These are phyloP conservation scores for Sisyra terminalis DNA, from an alignment of 2,888 invertebrate genomes.

Conservation along the genomic window DNA sequence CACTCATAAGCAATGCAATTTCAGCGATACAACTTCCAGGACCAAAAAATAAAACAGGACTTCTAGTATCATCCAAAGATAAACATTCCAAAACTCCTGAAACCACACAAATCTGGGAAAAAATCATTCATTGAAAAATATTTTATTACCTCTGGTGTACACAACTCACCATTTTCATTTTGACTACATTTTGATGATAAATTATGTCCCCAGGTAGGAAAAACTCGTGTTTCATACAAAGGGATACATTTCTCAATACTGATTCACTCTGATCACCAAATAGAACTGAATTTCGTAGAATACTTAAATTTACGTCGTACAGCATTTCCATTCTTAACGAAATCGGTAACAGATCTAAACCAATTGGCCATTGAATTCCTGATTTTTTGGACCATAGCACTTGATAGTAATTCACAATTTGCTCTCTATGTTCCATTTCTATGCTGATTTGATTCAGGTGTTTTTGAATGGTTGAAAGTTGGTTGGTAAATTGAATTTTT, in stretches of 20 bases:
- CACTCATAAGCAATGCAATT: conserved; percentile 30
- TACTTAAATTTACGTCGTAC: conserved; percentile 33
- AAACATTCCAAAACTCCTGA: conserved; percentile 32
- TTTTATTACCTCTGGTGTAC: conserved; percentile 1
- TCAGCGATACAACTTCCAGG: conserved; percentile 36
- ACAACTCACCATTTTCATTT: conserved; percentile 31
- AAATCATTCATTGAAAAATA: too few species aligned
- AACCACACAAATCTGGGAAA: conserved; percentile 29
- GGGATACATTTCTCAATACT: conserved; percentile 32
- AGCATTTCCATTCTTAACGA: conserved; percentile 34
- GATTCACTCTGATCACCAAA: conserved; percentile 35
- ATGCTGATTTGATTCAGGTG: conserved; percentile 29
- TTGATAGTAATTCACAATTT: conserved; percentile 33
- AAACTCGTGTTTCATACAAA: conserved; percentile 34
- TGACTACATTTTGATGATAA: conserved; percentile 32
- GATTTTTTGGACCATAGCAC: conserved; percentile 35
- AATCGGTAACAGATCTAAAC: conserved; percentile 28
- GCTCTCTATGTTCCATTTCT: conserved; percentile 25
- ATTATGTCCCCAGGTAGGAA: conserved; percentile 34
- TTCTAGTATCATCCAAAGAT: conserved; percentile 35
- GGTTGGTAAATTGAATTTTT: conserved; percentile 28
- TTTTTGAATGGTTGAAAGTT: conserved; percentile 29
- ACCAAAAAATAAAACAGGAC: conserved; percentile 34
- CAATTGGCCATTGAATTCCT: conserved; percentile 30
- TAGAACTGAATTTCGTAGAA: conserved; percentile 32